phyloP scores from a whole-genome alignment of 2,113 vertebrate species.

The Microcebus tavaratra region DNA sequence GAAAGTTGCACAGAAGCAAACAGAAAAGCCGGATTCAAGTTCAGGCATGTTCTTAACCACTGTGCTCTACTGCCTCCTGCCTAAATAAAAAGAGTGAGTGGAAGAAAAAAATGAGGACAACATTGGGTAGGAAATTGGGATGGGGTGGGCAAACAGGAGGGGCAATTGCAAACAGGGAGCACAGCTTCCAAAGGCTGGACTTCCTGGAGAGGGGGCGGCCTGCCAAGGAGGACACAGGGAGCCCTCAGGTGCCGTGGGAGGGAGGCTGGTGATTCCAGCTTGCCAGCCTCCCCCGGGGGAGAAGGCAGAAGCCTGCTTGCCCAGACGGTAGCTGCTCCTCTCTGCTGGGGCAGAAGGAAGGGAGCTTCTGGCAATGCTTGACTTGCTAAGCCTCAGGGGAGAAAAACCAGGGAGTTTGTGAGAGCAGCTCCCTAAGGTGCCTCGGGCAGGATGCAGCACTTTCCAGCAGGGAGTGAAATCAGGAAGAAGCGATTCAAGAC shows the following conservation, averaged over 20 bases:
- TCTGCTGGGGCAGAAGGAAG: conserved; percentile 48
- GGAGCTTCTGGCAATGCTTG: conserved; percentile 60
- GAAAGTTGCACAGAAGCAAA: background rate
- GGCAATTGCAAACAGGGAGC: background rate
- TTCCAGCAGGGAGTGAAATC: conserved; percentile 64
- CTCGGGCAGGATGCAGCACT: conserved; percentile 23
- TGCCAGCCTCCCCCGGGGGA: background rate
- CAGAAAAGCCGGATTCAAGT: background rate
- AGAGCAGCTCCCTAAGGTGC: conserved; percentile 74
- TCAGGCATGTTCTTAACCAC: background rate
- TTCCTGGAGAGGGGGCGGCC: background rate
- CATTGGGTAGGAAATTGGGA: background rate
- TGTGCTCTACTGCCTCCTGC: background rate
- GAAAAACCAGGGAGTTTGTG: conserved; percentile 57
- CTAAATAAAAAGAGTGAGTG: background rate
- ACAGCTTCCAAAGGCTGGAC: background rate
- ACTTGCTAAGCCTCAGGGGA: conserved; percentile 72
- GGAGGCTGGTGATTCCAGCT: background rate
- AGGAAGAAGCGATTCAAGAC: conserved; percentile 63
- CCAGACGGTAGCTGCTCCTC: conserved; percentile 4
- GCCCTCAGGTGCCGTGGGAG: background rate
- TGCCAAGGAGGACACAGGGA: background rate
- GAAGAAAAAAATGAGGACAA: background rate
- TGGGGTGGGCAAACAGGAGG: no score
- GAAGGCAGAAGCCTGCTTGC: background rate